Evolutionary conservation across 2,113 vertebrate species (phyloP), one percentile per base, ranked within the genome.

Genomic region (Polypterus bichir): DNA sequence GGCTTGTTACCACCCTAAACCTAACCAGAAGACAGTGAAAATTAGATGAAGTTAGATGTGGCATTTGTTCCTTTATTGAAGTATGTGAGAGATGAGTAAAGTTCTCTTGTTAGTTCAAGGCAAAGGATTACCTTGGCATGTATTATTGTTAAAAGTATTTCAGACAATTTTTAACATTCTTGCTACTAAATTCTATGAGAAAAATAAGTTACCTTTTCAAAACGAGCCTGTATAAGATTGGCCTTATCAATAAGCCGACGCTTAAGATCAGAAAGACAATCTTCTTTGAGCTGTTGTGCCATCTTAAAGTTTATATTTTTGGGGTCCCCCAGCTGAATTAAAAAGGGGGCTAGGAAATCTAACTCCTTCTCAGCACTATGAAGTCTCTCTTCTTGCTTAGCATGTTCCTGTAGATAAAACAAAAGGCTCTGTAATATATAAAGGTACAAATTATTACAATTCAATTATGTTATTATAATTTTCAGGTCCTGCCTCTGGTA

Each of bases 341-440:
- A 71, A 67, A 88, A 78, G 0, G 87, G 87, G 2, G 83, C 83
- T 77, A 94, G 63, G 61, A 88, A 76, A 73, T 94, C 90, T 52
- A 79, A 65, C 44, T 86, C 77, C 66, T 76, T 69, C 63, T 81
- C 75, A 54, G 81, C 67, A 63, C 77, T 73, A 58, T 66, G 69
- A 10, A 52, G 3, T 44, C 75, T 71, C 52, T 91, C 83, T 70
- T 90, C 84, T 0, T 68, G 66, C 48, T 65, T 62, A 48, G 70
- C 11, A 0, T 66, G 76, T 59, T 86, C 79, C 91, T 92, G 62
- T n/a, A 44, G 9, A 1, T 9, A 1, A 59, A 59, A 49, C 51
- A 52, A 7, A 52, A 27, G 7, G 51, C 51, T 3, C 4, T 52
- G 7, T 8, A 52, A 8, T 52, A 59, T 10, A 3, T 52, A 52